Base-by-base conservation (phyloP, 1,140 invertebrate species). In the Drosophila nikananu region DNA sequence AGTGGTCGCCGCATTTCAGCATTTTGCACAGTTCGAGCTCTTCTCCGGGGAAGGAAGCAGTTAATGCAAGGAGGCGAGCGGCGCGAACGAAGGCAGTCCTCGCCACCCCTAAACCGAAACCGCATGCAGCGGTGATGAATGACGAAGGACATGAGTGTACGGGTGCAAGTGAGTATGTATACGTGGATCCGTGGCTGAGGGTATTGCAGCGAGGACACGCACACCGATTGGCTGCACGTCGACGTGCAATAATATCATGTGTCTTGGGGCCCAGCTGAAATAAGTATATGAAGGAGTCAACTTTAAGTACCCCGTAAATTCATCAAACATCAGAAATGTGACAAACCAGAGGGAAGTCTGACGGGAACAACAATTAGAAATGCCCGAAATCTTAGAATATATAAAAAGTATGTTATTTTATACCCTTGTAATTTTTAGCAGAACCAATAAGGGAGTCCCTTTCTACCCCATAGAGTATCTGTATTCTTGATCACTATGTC, bases 221-320 rank as follows among this genome's bases (percentile, higher is more conserved):
- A 80, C 73, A 78, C 48, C 83, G 83, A 87, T 87, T 87, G 83
- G 83, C 83, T 87, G 84, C 84, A 87, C 84, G 83, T 65, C 83
- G 83, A 87, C 83, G 80, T 89, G 83, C 83, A 83, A 87, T 87
- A 87, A 83, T 87, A 83, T 80, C 71, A 87, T 72, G 61, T 81
- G 83, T 87, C 77, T 84, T 87, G 80, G 48, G 55, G 46, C 51
- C 21, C 35, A 55, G 19, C 44, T 71, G 51, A 12, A 66, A 72
- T 49, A 75, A 61, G 61, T 79, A 60, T 27, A 10, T 7, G 17
- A 19, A 8, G 37, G 41, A 65, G 32, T 70, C 46, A 23, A 35
- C 37, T 44, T 44, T 9, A 15, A 42, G 57, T 65, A 60, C 55
- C 37, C 17, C 23, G 62, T 44, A 44, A 44, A 44, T 39, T 25